phyloP scores from a whole-genome alignment of 1,140 invertebrate species.

The Euwallacea similis region DNA sequence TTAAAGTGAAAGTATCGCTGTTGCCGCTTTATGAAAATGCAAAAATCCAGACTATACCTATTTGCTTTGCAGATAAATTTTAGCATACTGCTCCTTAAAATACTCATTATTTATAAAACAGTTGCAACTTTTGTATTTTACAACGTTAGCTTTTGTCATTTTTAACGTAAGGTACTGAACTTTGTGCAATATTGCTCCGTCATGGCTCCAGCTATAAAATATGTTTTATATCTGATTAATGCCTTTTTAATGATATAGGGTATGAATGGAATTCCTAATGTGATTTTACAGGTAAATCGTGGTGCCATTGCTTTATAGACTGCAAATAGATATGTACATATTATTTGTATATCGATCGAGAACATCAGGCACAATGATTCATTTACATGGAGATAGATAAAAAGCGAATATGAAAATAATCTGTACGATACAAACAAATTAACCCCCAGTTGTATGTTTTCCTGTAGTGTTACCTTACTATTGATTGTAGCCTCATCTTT shows the following conservation, averaged over 20 bases:
- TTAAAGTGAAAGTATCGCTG: slow-evolving; percentile 25
- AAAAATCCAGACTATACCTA: slow-evolving; percentile 19
- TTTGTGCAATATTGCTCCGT: too few species aligned
- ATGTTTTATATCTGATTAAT: not conserved
- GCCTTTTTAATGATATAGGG: not conserved
- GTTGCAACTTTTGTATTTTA: too few species aligned
- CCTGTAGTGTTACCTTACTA: not conserved
- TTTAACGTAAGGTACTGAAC: too few species aligned
- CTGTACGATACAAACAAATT: not conserved
- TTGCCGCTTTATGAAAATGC: slow-evolving; percentile 30
- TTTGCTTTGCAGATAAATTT: slow-evolving; percentile 26
- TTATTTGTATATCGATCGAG: too few species aligned
- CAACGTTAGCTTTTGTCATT: too few species aligned
- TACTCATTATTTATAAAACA: not conserved
- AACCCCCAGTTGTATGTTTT: not conserved
- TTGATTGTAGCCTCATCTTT: slow-evolving; percentile 4
- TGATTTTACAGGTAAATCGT: not conserved
- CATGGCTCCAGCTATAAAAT: too few species aligned
- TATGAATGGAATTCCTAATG: not conserved
- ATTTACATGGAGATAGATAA: too few species aligned
- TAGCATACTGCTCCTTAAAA: not conserved
- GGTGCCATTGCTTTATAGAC: not conserved
- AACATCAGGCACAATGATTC: too few species aligned
- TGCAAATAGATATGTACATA: too few species aligned
- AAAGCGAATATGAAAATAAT: too few species aligned